A percentile compares a stretch with the other conserved stretches of the same genome.
Conservation (phyloP, 2,113 vertebrate species). For the Anthoscopus minutus region DNA sequence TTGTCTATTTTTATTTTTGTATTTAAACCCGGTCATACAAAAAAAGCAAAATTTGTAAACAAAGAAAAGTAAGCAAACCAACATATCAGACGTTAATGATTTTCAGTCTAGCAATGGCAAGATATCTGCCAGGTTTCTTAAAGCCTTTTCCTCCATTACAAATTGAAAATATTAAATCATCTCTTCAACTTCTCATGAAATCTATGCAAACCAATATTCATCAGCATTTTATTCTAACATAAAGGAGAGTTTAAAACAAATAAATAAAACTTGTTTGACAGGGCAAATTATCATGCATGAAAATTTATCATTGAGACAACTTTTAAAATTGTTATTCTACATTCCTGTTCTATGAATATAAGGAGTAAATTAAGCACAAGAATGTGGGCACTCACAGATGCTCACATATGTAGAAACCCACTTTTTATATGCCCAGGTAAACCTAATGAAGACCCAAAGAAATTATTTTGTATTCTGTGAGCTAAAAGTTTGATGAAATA, state of each 20-base stretch:
- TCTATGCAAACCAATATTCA: neutral
- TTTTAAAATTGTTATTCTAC: neutral
- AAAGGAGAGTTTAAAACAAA: neutral
- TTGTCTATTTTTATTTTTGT: neutral
- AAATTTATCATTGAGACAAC: neutral
- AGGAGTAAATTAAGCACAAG: neutral
- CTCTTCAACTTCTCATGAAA: neutral
- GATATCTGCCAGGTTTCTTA: neutral
- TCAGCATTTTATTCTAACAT: neutral
- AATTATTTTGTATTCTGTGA: neutral
- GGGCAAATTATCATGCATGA: neutral
- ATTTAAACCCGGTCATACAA: neutral
- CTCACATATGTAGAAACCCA: neutral
- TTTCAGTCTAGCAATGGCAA: neutral
- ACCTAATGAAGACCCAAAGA: neutral
- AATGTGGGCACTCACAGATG: neutral
- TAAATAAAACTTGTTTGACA: neutral
- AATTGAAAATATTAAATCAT: neutral
- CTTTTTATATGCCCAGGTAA: neutral
- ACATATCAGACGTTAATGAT: neutral
- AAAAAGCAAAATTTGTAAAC: neutral
- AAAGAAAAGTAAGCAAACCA: neutral
- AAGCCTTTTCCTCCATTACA: neutral
- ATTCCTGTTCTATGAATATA: neutral
- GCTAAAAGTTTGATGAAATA: neutral